Conservation (phyloP, 2,797 vertebrate species). For the Loriculus beryllinus region DNA sequence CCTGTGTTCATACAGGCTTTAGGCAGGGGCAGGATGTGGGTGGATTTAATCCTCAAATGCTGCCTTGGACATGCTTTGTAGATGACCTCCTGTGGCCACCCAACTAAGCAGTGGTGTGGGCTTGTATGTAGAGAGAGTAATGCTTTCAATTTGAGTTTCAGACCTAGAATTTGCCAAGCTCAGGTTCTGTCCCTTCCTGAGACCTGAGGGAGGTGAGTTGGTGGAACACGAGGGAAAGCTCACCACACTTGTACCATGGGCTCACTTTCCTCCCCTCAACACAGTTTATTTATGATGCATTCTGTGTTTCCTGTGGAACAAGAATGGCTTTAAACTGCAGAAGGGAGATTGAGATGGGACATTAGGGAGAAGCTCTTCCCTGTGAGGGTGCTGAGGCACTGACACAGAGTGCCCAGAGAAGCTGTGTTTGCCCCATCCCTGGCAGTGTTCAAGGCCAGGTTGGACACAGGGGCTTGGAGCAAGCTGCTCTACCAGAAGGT, state of each 20-base stretch:
- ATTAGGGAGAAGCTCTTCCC: neutral
- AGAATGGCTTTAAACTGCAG: neutral
- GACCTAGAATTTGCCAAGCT: neutral
- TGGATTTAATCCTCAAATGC: neutral
- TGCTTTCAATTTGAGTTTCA: neutral
- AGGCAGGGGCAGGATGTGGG: neutral
- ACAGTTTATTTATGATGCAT: neutral
- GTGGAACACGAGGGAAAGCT: neutral
- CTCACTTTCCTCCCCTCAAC: accelerated
- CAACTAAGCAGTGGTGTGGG: neutral
- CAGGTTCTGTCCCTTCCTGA: neutral
- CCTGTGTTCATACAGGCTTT: neutral
- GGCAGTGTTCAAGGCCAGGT: neutral
- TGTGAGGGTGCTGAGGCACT: neutral
- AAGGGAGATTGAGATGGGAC: neutral
- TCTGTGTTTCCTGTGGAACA: neutral
- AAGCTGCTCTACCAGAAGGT: neutral
- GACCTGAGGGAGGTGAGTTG: neutral
- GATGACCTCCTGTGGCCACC: neutral
- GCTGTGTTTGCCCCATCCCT: neutral
- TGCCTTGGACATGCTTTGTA: neutral
- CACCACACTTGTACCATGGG: neutral
- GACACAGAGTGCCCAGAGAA: neutral
- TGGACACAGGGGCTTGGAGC: neutral
- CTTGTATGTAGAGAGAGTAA: neutral